Evolutionary conservation across 2,888 invertebrate genomes (phyloP), one percentile per base, ranked within the genome.

Genomic region (Vandiemenella viatica): DNA sequence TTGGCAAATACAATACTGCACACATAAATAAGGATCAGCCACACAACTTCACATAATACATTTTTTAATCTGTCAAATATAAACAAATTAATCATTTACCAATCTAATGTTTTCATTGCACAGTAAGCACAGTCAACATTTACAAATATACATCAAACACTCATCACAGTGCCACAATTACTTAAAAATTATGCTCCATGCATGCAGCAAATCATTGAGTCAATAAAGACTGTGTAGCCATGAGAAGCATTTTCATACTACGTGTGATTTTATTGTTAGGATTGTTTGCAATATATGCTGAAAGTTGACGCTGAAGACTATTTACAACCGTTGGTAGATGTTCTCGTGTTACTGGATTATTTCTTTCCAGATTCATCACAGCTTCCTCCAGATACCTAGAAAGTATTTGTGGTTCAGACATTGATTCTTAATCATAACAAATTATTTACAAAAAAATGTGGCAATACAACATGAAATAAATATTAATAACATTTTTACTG

Each of bases 301-400:
- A 69, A 55, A 92, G 73, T 65, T 88, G 86, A 61, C 78, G 77
- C 62, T 80, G 77, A 10, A 92, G 71, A 58, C 83, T 82, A 53
- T 76, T 73, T 49, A 92, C 68, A 21, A 93, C 85, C 21, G 73
- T 75, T 0, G 84, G 83, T 60, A 89, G 76, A 67, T 91, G 90
- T 61, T 89, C 89, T 54, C 80, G 75, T 0, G 87, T 88, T 43
- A 87, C 77, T 0, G 83, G 78, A 68, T 86, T 81, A 10, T 69
- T 69, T 4, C 78, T 74, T 66, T 90, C 86, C 50, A 93, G 70
- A 62, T 82, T 84, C 67, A 89, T 74, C 50, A 93, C 74, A 0
- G 91, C 89, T 63, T 90, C 52, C 40, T 49, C 49, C 23, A 52
- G 26, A 17, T 52, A 52, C 23, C 51, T 51, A 20, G 5, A 43